Conservation (phyloP, 2,113 vertebrate genomes). For the Macaca mulatta region DNA sequence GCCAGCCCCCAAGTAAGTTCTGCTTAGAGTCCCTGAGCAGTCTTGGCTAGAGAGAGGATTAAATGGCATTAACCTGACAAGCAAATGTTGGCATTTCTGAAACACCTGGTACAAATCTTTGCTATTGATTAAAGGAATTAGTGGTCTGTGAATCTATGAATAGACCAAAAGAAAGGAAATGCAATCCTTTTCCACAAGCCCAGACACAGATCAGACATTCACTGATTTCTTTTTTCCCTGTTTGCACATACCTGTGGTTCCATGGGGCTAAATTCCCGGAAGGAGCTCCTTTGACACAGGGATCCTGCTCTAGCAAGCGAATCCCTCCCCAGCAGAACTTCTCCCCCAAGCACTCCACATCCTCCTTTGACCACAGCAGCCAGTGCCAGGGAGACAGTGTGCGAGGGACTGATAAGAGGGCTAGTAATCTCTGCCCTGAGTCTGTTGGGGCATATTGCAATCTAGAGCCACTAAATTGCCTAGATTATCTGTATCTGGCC, state of each 20-base stretch:
- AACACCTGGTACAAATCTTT: slow-evolving; percentile 70
- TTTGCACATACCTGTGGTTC: slow-evolving; percentile 65
- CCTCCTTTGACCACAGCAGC: background rate
- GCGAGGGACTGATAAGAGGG: background rate
- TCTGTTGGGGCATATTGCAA: background rate
- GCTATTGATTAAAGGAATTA: slow-evolving; percentile 78
- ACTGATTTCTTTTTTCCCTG: slow-evolving; percentile 11
- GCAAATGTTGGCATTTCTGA: slow-evolving; percentile 40
- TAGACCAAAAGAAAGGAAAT: slow-evolving; percentile 70
- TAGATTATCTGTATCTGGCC: background rate
- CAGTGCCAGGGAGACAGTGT: background rate
- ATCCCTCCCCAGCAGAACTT: background rate
- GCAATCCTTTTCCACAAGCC: slow-evolving; percentile 65
- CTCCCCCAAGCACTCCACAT: too few relatives aligned
- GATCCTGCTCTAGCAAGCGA: background rate
- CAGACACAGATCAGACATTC: slow-evolving; percentile 55
- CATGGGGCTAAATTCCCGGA: background rate
- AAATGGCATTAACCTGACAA: slow-evolving; percentile 52
- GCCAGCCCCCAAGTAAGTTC: background rate
- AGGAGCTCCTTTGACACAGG: background rate
- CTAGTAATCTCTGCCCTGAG: background rate
- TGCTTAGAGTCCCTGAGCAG: background rate
- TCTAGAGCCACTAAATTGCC: background rate
- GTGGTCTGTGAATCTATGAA: slow-evolving; percentile 55
- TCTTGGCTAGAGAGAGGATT: slow-evolving; percentile 42